These are phyloP conservation scores for Chironex yamaguchii DNA, from an alignment of 30 jellyfish, hydroid and myxozoan genomes.

Conservation along the genomic window DNA sequence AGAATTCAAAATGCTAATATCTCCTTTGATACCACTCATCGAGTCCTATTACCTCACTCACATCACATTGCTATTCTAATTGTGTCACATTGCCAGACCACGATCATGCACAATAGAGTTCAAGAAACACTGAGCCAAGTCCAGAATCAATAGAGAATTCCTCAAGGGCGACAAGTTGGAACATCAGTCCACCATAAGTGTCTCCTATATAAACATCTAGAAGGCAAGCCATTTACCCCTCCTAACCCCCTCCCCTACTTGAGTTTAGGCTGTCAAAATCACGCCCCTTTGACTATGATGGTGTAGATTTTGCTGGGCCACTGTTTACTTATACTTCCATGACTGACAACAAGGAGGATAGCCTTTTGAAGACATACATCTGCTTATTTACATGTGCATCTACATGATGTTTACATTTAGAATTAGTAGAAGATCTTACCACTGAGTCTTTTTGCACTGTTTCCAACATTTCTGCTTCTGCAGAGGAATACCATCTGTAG, in stretches of 20 bases:
- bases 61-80: too few relatives aligned
- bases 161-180: constrained; percentile 5
- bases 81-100: too few relatives aligned
- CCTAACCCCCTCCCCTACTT: neutral
- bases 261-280: neutral
- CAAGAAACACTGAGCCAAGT: neutral
- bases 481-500: constrained; percentile 34
- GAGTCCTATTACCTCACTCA: too few relatives aligned
- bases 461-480: constrained; percentile 38
- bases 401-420: too few relatives aligned
- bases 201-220: neutral
- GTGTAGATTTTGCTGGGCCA: constrained; percentile 21
- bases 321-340: neutral
- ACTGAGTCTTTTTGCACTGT: neutral
- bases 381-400: constrained; percentile 18
- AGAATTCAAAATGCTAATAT: too few relatives aligned
- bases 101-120: too few relatives aligned
- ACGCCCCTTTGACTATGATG: constrained; percentile 4
- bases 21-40: too few relatives aligned
- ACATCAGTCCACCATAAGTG: neutral
- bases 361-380: neutral
- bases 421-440: constrained; percentile 25
- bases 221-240: constrained; percentile 8
- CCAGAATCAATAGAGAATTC: neutral
- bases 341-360: neutral